Evolutionary conservation across 2,113 vertebrate genomes (phyloP).

Genomic region (Clupea harengus): DNA sequence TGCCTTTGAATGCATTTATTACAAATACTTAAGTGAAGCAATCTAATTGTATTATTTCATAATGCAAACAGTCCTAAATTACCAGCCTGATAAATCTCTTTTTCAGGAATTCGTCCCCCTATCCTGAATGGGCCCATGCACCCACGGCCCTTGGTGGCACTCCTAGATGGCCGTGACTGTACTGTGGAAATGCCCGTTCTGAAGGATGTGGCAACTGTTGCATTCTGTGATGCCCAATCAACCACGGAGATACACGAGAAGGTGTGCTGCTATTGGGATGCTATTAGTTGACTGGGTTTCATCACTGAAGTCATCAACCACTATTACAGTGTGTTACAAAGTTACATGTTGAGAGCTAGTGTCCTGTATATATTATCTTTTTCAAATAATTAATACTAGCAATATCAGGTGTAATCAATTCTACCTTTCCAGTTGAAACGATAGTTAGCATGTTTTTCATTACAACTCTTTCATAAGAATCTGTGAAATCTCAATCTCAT

Average conservation of each 20-base stretch:
- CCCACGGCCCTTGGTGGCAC: constrained; percentile 73
- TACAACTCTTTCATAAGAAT: too few species aligned
- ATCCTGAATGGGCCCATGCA: constrained; percentile 77
- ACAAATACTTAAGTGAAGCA: background rate
- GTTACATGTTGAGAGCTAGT: background rate
- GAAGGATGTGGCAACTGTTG: constrained; percentile 78
- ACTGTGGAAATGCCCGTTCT: constrained; percentile 79
- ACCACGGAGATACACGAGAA: constrained; percentile 81
- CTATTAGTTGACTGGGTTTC: background rate
- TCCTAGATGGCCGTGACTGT: constrained; percentile 76
- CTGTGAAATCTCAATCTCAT: too few species aligned
- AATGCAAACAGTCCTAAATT: background rate
- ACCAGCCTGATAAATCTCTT: background rate
- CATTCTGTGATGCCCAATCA: constrained; percentile 78
- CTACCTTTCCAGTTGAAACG: too few species aligned
- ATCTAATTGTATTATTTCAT: background rate
- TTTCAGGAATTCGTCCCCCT: constrained; percentile 72
- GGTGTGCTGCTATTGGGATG: constrained; percentile 47
- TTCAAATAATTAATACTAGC: too few species aligned
- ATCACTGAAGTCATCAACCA: background rate
- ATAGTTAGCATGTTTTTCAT: too few species aligned
- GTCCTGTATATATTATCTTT: too few species aligned
- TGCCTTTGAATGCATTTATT: background rate
- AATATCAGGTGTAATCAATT: too few species aligned
- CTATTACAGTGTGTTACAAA: background rate